A percentile compares a stretch with the other conserved stretches of the same genome.
Conservation (phyloP, 2,888 invertebrate species). For the Drosophila neotestacea region DNA sequence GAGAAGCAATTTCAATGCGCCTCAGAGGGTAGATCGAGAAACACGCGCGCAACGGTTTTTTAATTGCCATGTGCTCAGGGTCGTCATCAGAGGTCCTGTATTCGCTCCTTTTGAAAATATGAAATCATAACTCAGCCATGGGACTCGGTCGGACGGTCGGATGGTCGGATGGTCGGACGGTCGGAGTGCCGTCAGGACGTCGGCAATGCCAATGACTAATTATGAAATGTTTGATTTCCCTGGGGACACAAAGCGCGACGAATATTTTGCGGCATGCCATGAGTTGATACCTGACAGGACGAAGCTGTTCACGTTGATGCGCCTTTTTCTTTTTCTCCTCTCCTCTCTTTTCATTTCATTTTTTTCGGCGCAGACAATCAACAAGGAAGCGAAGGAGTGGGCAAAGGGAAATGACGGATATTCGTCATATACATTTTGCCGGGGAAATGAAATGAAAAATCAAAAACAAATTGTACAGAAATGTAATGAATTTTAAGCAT, state of each 20-base stretch:
- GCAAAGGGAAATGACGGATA: not conserved
- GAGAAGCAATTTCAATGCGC: constrained; percentile 78
- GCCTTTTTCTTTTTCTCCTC: constrained; percentile 38
- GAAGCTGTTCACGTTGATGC: constrained; percentile 51
- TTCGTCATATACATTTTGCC: constrained; percentile 61
- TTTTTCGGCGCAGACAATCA: constrained; percentile 63
- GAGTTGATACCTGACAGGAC: constrained; percentile 50
- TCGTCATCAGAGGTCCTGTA: constrained; percentile 22
- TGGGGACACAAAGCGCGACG: constrained; percentile 72
- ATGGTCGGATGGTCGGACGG: not conserved
- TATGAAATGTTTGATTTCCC: constrained; percentile 85
- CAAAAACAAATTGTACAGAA: constrained; percentile 78
- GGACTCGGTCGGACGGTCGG: constrained; percentile 21
- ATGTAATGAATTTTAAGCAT: constrained; percentile 80
- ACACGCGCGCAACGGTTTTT: constrained; percentile 67
- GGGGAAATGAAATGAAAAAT: constrained; percentile 77
- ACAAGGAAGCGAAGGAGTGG: constrained; percentile 52
- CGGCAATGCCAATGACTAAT: constrained; percentile 82
- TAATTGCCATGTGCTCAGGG: constrained; percentile 76
- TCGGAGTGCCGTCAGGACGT: constrained; percentile 37
- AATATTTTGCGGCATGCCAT: constrained; percentile 60
- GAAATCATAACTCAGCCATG: constrained; percentile 66
- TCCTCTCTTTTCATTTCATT: constrained; percentile 7
- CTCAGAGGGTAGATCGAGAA: constrained; percentile 63
- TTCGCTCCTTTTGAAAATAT: constrained; percentile 38